Evolutionary conservation across 2,113 vertebrate genomes (phyloP).

Genomic region (Eublepharis macularius): DNA sequence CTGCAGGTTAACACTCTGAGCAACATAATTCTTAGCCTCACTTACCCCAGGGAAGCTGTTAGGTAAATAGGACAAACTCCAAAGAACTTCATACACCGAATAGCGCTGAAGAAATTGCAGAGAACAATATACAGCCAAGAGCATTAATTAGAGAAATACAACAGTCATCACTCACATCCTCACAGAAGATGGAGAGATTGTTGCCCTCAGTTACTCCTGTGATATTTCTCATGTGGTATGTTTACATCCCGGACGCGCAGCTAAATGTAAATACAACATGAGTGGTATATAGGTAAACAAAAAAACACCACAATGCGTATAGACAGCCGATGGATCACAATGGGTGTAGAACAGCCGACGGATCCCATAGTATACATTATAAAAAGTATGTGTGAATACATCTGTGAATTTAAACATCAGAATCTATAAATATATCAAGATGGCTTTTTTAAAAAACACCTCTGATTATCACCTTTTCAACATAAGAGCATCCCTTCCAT

Average conservation of each 20-base stretch:
- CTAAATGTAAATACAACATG: background rate
- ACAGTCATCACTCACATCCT: background rate
- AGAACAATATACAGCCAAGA: background rate
- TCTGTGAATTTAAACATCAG: background rate
- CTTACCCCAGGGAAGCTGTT: background rate
- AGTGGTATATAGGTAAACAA: background rate
- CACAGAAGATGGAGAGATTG: background rate
- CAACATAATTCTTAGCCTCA: background rate
- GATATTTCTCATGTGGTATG: background rate
- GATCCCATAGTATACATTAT: background rate
- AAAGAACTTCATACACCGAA: background rate
- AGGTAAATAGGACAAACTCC: background rate
- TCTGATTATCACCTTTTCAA: background rate
- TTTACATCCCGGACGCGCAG: background rate
- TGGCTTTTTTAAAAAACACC: background rate
- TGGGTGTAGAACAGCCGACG: constrained; percentile 6
- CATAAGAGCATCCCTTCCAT: no score
- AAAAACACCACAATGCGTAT: background rate
- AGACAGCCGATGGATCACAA: no score
- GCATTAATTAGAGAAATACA: background rate
- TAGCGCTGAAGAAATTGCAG: background rate
- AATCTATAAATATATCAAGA: background rate
- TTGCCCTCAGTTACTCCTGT: background rate
- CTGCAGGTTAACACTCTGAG: no score
- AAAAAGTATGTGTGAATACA: background rate